Conservation (phyloP, 2,113 vertebrate species). For the Cololabis saira region DNA sequence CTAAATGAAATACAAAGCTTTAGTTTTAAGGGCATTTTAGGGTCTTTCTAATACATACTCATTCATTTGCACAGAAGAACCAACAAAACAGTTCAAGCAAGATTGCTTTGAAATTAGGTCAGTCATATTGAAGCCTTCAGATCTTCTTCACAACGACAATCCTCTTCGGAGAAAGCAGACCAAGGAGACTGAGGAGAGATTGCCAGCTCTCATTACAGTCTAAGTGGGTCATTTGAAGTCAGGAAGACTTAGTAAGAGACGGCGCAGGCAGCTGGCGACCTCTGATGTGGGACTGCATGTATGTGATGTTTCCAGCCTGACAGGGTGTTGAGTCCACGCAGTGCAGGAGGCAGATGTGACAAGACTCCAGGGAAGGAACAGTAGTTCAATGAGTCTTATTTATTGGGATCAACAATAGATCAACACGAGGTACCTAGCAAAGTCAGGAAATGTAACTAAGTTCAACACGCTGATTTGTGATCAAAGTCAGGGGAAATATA, state of each 20-base stretch:
- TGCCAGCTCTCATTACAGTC: slow-evolving; percentile 31
- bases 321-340: background rate
- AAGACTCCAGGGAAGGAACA: background rate
- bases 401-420: background rate
- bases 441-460: background rate
- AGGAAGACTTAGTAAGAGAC: slow-evolving; percentile 38
- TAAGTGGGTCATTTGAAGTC: slow-evolving; percentile 57
- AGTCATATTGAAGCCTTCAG: slow-evolving; percentile 12
- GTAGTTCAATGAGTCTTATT: background rate
- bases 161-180: slow-evolving; percentile 18
- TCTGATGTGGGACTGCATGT: background rate
- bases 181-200: slow-evolving; percentile 14
- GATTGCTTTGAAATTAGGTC: slow-evolving; percentile 28
- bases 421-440: background rate
- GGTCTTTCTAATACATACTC: background rate
- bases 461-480: background rate
- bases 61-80: too few species aligned
- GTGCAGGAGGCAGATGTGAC: background rate
- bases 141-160: slow-evolving; percentile 34
- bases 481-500: slow-evolving; percentile 11
- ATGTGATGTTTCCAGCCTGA: background rate
- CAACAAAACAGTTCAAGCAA: background rate
- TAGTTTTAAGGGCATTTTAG: background rate
- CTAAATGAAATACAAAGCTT: background rate
- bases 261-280: slow-evolving; percentile 26